Conservation (phyloP, 2,797 vertebrate species). For the Cynopterus sphinx region DNA sequence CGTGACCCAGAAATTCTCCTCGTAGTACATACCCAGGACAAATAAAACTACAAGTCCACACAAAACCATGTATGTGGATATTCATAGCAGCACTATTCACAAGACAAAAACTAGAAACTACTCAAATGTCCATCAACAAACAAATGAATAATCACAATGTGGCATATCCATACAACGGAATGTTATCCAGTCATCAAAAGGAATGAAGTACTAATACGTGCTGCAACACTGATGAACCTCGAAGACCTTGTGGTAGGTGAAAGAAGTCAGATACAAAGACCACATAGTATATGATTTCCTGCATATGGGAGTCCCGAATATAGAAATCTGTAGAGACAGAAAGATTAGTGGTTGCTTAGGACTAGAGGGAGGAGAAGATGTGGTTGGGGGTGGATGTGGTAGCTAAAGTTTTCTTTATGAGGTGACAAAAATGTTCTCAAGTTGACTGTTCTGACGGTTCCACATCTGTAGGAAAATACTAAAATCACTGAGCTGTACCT, state of each 20-base stretch:
- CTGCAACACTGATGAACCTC: background rate
- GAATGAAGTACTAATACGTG: background rate
- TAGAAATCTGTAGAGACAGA: background rate
- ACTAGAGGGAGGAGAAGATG: background rate
- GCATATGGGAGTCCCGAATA: background rate
- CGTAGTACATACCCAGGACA: background rate
- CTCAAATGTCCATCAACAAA: background rate
- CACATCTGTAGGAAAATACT: background rate
- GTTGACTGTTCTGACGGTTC: background rate
- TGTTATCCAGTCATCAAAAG: background rate
- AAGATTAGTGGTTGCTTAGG: background rate
- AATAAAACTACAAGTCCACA: background rate
- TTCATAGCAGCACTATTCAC: background rate
- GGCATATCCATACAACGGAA: background rate
- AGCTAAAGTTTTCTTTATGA: background rate
- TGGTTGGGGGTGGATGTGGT: background rate
- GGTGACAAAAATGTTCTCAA: background rate
- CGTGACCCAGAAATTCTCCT: background rate
- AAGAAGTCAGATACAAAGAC: background rate
- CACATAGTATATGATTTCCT: background rate
- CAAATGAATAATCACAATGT: background rate
- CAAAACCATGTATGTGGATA: background rate
- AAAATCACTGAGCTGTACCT: background rate
- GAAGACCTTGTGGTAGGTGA: background rate
- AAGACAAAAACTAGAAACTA: background rate